Conservation (phyloP, 2,797 vertebrate genomes). For the Limnodromus scolopaceus region DNA sequence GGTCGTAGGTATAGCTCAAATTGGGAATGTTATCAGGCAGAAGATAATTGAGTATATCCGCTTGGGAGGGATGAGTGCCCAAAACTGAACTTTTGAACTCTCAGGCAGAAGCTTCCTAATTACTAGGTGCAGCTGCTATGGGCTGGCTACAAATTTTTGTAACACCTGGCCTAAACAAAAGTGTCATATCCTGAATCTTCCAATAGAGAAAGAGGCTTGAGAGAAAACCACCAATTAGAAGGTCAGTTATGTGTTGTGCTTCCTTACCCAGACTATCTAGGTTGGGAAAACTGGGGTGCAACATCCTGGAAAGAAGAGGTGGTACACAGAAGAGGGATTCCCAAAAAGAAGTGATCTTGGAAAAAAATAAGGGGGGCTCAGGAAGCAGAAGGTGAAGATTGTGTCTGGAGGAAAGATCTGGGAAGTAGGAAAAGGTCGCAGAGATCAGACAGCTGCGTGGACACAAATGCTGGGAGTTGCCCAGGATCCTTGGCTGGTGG, state of each 20-base stretch:
- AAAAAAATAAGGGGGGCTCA: fast-evolving
- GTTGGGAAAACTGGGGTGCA: not conserved
- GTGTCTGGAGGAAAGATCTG: not conserved
- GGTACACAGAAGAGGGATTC: not conserved
- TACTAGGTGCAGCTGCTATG: not conserved
- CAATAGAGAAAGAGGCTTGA: not conserved
- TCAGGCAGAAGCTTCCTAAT: not conserved
- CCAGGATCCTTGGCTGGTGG: not conserved
- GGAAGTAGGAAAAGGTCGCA: not conserved
- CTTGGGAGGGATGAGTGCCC: not conserved
- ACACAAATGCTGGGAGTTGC: not conserved
- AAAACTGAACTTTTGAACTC: not conserved
- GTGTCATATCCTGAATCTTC: not conserved
- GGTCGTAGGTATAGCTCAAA: not conserved
- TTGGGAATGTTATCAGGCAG: not conserved
- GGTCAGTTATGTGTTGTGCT: not conserved
- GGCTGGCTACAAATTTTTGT: not conserved
- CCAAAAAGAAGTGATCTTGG: not conserved
- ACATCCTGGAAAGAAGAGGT: not conserved
- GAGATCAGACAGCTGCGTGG: fast-evolving
- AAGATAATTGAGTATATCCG: not conserved
- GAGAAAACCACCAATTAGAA: not conserved
- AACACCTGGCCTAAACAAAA: not conserved
- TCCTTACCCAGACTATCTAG: not conserved
- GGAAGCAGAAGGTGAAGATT: not conserved